Conservation (phyloP, 2,797 vertebrate species). For the Varecia variegata region DNA sequence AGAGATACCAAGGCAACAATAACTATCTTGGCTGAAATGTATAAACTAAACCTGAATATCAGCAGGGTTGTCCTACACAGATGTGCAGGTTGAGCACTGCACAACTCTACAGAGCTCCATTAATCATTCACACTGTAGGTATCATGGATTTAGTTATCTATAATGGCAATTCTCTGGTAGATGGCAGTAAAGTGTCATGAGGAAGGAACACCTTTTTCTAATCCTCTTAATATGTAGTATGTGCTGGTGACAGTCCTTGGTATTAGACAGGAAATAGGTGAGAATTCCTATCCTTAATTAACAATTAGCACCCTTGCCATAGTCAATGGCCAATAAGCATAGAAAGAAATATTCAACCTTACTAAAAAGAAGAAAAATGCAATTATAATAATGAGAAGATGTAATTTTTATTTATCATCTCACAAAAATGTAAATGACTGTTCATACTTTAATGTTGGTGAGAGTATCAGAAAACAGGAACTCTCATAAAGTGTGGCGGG, state of each 20-base stretch:
- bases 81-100: neutral
- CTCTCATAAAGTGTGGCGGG: conserved; percentile 8
- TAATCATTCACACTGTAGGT: neutral
- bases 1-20: neutral
- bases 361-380: conserved; percentile 40
- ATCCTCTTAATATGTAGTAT: neutral
- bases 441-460: conserved; percentile 33
- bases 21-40: neutral
- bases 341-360: conserved; percentile 33
- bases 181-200: conserved; percentile 31
- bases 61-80: neutral
- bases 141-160: neutral
- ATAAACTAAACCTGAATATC: neutral
- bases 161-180: neutral
- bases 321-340: neutral
- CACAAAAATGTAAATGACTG: conserved; percentile 54
- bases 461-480: conserved; percentile 72
- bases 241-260: neutral
- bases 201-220: neutral
- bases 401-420: conserved; percentile 60
- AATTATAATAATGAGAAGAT: conserved; percentile 37
- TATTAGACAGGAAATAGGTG: neutral
- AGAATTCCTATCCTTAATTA: neutral
- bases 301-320: neutral
- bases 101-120: neutral